Evolutionary conservation across 1,140 invertebrate species (phyloP), one percentile per base, ranked within the genome.

Genomic region (Eupristina koningsbergeri): DNA sequence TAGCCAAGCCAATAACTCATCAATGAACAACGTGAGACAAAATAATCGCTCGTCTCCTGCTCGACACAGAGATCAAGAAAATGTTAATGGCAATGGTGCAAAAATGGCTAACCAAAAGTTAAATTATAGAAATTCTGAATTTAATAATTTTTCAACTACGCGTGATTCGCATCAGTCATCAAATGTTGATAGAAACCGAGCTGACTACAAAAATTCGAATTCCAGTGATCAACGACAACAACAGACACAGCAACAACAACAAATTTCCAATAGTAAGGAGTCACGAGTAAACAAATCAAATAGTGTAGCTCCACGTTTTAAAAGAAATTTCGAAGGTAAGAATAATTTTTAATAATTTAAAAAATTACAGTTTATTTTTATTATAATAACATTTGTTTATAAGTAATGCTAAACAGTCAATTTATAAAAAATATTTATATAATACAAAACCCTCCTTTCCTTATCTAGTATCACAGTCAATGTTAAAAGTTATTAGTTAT

Each of bases 281-380:
- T 26, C 45, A 17, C 69, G 82, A 31, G 29, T n/a, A 0, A 80
- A 82, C 58, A 87, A 34, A 36, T 85, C 82, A 34, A 89, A 88
- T 34, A 76, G 85, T 17, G 47, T 86, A 15, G 82, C 85, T n/a
- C 83, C 89, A 17, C 85, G 89, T 69, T 89, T 88, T 78, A 89
- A 89, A 31, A 88, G 84, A 81, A 88, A 86, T 84, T 47, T 80
- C n/a, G 88, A 87, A 5, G 83, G 89, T 89, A 34, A 85, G 74
- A 26, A 78, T 22, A 39, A 9, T 79, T 45, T 34, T 31, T 64
- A 85, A 3, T 78, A 74, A 34, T 36, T 53, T 5, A 74, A 81
- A 69, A 41, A 81, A 45, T 84, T 73, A 45, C 50, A 53, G 45
- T 83, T 78, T 83, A 83, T 83, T 83, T 76, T 34, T 39, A 45